Evolutionary conservation across 2,888 invertebrate species (phyloP).

Genomic region (Trachelus troglodyta): DNA sequence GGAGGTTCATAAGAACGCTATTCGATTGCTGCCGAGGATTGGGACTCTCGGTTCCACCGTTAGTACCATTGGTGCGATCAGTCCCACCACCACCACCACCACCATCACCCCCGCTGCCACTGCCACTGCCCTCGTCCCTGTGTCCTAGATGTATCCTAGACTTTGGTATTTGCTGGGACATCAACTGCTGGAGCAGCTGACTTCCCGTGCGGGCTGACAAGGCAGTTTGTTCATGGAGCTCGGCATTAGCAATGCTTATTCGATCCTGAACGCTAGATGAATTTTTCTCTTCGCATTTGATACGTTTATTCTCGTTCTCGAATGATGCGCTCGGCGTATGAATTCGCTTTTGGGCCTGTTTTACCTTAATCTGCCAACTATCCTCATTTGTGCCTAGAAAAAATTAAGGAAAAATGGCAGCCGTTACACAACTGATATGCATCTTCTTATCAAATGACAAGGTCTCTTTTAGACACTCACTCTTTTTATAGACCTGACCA

Average conservation of each 20-base stretch:
- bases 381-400: background rate
- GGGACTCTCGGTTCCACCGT: constrained; percentile 21
- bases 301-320: constrained; percentile 49
- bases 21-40: constrained; percentile 70
- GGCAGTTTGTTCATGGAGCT: constrained; percentile 15
- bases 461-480: background rate
- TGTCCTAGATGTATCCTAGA: background rate
- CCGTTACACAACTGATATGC: background rate
- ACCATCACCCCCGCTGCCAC: background rate
- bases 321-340: constrained; percentile 40
- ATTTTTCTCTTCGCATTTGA: constrained; percentile 45
- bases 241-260: background rate
- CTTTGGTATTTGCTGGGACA: constrained; percentile 59
- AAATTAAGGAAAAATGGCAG: background rate
- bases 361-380: background rate
- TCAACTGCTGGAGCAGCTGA: constrained; percentile 73
- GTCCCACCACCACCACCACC: constrained; percentile 20
- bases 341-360: constrained; percentile 47
- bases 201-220: constrained; percentile 32
- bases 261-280: constrained; percentile 19
- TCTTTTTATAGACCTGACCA: constrained; percentile 51
- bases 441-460: background rate
- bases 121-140: constrained; percentile 6
- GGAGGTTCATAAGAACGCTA: constrained; percentile 92
- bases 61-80: constrained; percentile 19